phyloP scores from a whole-genome alignment of 1,140 invertebrate genomes.

The Drosophila kohkoa region DNA sequence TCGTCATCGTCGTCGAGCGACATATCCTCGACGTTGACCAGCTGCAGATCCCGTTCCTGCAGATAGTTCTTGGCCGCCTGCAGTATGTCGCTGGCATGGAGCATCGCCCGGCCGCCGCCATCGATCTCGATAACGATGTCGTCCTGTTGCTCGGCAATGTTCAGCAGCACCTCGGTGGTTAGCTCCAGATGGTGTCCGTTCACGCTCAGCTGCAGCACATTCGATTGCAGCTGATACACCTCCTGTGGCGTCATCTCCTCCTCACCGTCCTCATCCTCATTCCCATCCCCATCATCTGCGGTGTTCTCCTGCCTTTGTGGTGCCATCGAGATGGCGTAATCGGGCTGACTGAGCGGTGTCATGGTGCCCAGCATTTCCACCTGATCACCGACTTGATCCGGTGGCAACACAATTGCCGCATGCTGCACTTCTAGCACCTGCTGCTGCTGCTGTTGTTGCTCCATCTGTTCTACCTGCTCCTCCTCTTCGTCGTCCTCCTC shows the following conservation, averaged over 20 bases:
- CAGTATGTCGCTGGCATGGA: constrained; percentile 60
- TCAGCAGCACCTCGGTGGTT: constrained; percentile 63
- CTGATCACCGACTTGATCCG: constrained; percentile 13
- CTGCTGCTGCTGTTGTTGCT: not conserved
- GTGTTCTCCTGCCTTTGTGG: not conserved
- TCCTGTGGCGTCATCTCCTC: constrained; percentile 34
- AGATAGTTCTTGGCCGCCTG: constrained; percentile 67
- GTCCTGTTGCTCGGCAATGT: constrained; percentile 66
- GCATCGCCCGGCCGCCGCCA: constrained; percentile 33
- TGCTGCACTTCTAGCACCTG: not conserved
- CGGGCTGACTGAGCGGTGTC: constrained; percentile 54
- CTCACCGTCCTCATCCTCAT: not conserved
- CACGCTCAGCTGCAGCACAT: constrained; percentile 58
- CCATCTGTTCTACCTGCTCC: not conserved
- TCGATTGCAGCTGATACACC: constrained; percentile 41
- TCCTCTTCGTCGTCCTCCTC: not conserved
- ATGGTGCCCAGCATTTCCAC: constrained; percentile 50
- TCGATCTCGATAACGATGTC: constrained; percentile 50
- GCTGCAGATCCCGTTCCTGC: constrained; percentile 66
- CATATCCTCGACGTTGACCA: constrained; percentile 65
- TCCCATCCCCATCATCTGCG: constrained; percentile 1
- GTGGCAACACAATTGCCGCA: not conserved
- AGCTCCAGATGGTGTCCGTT: constrained; percentile 62
- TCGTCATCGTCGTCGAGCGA: constrained; percentile 32
- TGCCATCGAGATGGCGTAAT: not conserved